A percentile compares a stretch with the other conserved stretches of the same genome.
phyloP scores from a whole-genome alignment of 1,140 invertebrate genomes.

The Uloborus diversus region DNA sequence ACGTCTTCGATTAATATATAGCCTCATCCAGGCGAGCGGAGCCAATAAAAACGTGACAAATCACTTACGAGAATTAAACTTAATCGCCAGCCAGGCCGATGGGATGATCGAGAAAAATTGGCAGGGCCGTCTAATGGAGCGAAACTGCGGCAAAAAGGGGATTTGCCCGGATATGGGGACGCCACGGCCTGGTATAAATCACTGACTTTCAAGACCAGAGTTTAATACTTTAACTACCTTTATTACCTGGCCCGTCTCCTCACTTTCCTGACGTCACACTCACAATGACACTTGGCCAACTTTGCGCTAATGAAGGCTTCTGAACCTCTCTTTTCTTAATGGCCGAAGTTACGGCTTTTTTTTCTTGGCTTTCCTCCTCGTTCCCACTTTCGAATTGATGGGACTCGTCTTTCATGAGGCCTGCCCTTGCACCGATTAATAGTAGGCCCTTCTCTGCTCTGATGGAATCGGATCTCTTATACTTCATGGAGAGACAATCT shows the following conservation, averaged over 20 bases:
- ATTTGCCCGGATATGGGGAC: constrained; percentile 49
- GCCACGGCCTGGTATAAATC: constrained; percentile 51
- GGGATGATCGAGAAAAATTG: constrained; percentile 54
- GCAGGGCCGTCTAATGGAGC: constrained; percentile 49
- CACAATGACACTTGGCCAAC: constrained; percentile 32
- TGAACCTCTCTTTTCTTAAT: background rate
- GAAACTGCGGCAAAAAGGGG: constrained; percentile 51
- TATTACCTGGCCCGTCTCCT: constrained; percentile 45
- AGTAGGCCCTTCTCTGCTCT: no score
- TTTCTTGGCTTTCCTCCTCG: no score
- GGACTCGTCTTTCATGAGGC: no score
- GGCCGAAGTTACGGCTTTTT: constrained; percentile 22
- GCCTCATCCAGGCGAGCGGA: constrained; percentile 48
- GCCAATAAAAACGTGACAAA: constrained; percentile 55
- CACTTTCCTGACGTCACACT: constrained; percentile 27
- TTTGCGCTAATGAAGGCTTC: constrained; percentile 27
- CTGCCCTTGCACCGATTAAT: no score
- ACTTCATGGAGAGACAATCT: no score
- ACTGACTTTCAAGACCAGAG: constrained; percentile 36
- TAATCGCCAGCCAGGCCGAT: constrained; percentile 46
- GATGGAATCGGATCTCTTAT: no score
- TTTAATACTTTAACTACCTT: constrained; percentile 56
- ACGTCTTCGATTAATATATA: constrained; percentile 56
- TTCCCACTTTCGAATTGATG: no score
- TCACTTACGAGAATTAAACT: constrained; percentile 56